phyloP scores from a whole-genome alignment of 2,888 invertebrate species.

The Orthonychiurus folsomi region DNA sequence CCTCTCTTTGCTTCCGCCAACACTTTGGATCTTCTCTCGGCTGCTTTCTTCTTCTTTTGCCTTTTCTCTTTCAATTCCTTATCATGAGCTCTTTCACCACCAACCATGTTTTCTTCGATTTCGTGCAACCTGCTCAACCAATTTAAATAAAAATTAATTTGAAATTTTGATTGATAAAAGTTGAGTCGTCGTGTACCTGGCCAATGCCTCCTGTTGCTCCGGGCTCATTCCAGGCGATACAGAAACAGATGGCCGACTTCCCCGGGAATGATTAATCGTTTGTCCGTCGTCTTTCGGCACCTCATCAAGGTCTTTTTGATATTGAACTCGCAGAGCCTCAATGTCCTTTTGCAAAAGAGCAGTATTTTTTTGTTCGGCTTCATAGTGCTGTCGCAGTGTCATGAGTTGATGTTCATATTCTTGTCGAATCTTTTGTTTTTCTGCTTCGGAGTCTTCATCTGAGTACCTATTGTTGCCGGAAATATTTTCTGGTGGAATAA shows the following conservation, averaged over 20 bases:
- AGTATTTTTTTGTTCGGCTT: conserved; percentile 52
- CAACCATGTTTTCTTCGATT: conserved; percentile 66
- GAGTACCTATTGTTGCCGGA: conserved; percentile 6
- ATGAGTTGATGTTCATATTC: conserved; percentile 50
- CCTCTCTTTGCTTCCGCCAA: conserved; percentile 55
- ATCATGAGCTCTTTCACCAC: conserved; percentile 67
- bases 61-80: conserved; percentile 60
- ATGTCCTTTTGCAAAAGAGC: conserved; percentile 55
- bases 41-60: conserved; percentile 54
- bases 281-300: conserved; percentile 6
- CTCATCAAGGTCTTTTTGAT: conserved; percentile 48
- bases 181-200: conserved; percentile 43
- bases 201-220: conserved; percentile 47
- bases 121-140: conserved; percentile 50
- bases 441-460: conserved; percentile 39
- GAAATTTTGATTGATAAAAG: neutral
- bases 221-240: conserved; percentile 34
- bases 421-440: conserved; percentile 46
- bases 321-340: conserved; percentile 49
- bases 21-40: conserved; percentile 55
- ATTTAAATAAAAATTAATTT: conserved; percentile 40
- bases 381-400: conserved; percentile 49
- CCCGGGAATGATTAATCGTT: conserved; percentile 2
- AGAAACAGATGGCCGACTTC: too few relatives aligned
- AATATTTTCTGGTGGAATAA: conserved; percentile 2